These are phyloP conservation scores for Brachyptera risi DNA, from an alignment of 2,888 invertebrate genomes.

Conservation along the genomic window DNA sequence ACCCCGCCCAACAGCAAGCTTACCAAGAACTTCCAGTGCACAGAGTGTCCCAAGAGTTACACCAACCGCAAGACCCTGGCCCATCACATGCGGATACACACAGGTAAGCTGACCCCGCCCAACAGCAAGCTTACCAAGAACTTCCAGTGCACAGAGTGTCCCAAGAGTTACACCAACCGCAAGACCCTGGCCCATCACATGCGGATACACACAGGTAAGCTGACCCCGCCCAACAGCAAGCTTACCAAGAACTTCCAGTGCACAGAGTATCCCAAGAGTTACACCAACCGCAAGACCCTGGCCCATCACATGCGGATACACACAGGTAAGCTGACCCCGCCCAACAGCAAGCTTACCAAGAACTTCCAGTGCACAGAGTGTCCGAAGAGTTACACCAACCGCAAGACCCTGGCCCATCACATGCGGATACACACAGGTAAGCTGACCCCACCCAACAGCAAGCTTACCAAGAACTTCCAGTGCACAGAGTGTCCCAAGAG, in stretches of 20 bases:
- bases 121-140: too few species aligned
- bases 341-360: too few species aligned
- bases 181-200: constrained; percentile 5
- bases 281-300: not conserved
- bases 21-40: constrained; percentile 1
- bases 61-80: not conserved
- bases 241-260: constrained; percentile 1
- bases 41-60: not conserved
- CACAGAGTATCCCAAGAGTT: not conserved
- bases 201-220: not conserved
- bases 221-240: too few species aligned
- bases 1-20: too few species aligned
- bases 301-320: constrained; percentile 10
- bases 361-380: constrained; percentile 7
- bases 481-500: constrained; percentile 1
- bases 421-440: constrained; percentile 3
- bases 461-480: not conserved
- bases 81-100: constrained; percentile 8
- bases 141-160: constrained; percentile 4
- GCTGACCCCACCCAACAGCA: too few species aligned
- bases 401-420: not conserved
- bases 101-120: too few species aligned
- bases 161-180: not conserved
- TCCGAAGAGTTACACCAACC: not conserved
- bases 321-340: too few species aligned